These are phyloP conservation scores for Microplitis demolitor DNA, from an alignment of 1,140 invertebrate genomes.

Conservation along the genomic window DNA sequence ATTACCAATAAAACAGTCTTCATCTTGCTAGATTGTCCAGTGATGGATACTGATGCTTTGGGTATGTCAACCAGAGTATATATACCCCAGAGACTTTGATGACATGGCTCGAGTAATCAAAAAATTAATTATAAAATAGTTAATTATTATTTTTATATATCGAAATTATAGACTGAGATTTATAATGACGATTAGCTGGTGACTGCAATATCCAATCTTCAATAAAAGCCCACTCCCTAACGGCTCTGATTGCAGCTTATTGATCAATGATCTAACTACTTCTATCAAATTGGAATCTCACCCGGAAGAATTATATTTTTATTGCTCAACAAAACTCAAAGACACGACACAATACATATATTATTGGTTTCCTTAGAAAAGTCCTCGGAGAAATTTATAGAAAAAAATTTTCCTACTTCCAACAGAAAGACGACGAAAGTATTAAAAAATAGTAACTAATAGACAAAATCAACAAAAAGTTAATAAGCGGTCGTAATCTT, in stretches of 20 bases:
- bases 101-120: not conserved
- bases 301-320: conserved; percentile 20
- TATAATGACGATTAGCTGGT: conserved; percentile 47
- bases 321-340: not conserved
- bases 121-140: conserved; percentile 43
- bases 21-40: conserved; percentile 43
- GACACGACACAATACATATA: too few relatives aligned
- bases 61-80: conserved; percentile 35
- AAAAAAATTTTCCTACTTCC: too few relatives aligned
- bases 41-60: conserved; percentile 32
- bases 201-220: conserved; percentile 37
- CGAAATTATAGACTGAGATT: conserved; percentile 38
- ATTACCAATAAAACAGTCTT: conserved; percentile 44
- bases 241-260: not conserved
- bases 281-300: not conserved
- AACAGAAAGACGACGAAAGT: too few relatives aligned
- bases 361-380: too few relatives aligned
- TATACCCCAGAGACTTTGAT: conserved; percentile 37
- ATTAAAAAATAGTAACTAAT: too few relatives aligned
- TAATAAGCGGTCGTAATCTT: too few relatives aligned
- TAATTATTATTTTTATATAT: conserved; percentile 45
- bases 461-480: too few relatives aligned
- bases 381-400: too few relatives aligned
- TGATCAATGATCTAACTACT: not conserved
- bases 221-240: conserved; percentile 12